Percentiles rank a stretch among this genome's conserved stretches.
Evolutionary conservation across 2,888 invertebrate species (phyloP).

Genomic region (Scaptomyza reducta): DNA sequence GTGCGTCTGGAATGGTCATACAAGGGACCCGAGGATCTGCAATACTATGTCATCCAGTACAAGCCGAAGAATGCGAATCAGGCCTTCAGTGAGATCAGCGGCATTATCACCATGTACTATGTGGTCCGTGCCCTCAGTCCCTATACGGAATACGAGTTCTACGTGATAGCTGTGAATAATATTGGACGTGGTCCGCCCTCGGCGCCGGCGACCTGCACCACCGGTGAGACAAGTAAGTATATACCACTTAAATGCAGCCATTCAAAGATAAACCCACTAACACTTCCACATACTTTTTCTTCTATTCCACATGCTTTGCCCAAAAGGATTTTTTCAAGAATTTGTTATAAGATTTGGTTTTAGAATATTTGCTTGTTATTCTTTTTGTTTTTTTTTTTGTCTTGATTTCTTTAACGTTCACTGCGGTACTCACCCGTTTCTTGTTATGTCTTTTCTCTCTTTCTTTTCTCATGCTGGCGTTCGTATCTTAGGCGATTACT

Average conservation of each 20-base stretch:
- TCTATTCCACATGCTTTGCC: slow-evolving; percentile 33
- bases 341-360: slow-evolving; percentile 41
- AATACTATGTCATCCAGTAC: slow-evolving; percentile 98
- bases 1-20: slow-evolving; percentile 97
- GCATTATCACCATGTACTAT: slow-evolving; percentile 96
- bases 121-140: slow-evolving; percentile 95
- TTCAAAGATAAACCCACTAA: slow-evolving; percentile 38
- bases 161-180: slow-evolving; percentile 96
- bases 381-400: slow-evolving; percentile 9
- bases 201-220: slow-evolving; percentile 94
- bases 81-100: slow-evolving; percentile 96
- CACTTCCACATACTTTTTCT: slow-evolving; percentile 20
- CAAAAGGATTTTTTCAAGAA: slow-evolving; percentile 46
- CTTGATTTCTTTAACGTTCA: slow-evolving; percentile 42
- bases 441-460: slow-evolving; percentile 49
- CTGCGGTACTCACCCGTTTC: slow-evolving; percentile 59
- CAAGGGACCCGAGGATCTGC: slow-evolving; percentile 94
- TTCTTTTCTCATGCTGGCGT: slow-evolving; percentile 14
- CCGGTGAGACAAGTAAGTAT: slow-evolving; percentile 96
- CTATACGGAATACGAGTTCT: slow-evolving; percentile 98
- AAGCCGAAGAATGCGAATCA: slow-evolving; percentile 96
- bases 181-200: slow-evolving; percentile 97
- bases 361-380: slow-evolving; percentile 36
- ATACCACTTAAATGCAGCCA: slow-evolving; percentile 5
- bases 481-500: slow-evolving; percentile 87